Conservation (phyloP, 1,140 invertebrate genomes). For the Drosophila persimilis region DNA sequence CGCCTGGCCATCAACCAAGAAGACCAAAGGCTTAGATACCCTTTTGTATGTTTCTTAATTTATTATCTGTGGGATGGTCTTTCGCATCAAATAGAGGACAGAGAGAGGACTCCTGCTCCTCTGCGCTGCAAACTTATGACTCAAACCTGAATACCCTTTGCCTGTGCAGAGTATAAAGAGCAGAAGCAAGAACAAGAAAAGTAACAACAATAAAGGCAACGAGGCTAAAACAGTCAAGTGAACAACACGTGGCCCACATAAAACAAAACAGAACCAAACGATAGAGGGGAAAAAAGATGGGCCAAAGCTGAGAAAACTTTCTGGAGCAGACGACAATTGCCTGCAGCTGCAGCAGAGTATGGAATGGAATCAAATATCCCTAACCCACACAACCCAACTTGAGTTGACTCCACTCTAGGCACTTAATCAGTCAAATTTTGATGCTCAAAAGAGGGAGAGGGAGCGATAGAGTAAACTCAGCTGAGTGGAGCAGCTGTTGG, state of each 20-base stretch:
- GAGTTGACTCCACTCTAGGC: slow-evolving; percentile 40
- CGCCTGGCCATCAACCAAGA: slow-evolving; percentile 9
- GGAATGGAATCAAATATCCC: slow-evolving; percentile 9
- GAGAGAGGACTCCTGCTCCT: no score
- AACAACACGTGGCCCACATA: slow-evolving; percentile 64
- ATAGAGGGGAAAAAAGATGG: slow-evolving; percentile 13
- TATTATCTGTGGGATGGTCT: no score
- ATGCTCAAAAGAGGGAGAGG: no score
- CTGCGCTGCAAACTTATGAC: no score
- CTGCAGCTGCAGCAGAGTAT: slow-evolving; percentile 62
- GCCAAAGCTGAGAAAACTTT: slow-evolving; percentile 40
- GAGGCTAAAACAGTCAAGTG: slow-evolving; percentile 48
- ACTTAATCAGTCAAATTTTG: slow-evolving; percentile 76
- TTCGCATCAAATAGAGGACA: no score
- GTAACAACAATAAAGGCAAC: slow-evolving; percentile 57
- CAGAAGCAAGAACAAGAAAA: slow-evolving; percentile 13
- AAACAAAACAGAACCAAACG: slow-evolving; percentile 36
- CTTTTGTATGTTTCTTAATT: neutral
- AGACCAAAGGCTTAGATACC: slow-evolving; percentile 10
- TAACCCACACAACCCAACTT: slow-evolving; percentile 25
- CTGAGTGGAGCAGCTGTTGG: slow-evolving; percentile 47
- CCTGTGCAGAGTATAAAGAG: no score
- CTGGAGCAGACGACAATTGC: slow-evolving; percentile 53
- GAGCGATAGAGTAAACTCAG: slow-evolving; percentile 1
- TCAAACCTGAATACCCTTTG: no score